These are phyloP conservation scores for Thamnophis sirtalis DNA, from an alignment of 2,113 vertebrate species.

Conservation along the genomic window DNA sequence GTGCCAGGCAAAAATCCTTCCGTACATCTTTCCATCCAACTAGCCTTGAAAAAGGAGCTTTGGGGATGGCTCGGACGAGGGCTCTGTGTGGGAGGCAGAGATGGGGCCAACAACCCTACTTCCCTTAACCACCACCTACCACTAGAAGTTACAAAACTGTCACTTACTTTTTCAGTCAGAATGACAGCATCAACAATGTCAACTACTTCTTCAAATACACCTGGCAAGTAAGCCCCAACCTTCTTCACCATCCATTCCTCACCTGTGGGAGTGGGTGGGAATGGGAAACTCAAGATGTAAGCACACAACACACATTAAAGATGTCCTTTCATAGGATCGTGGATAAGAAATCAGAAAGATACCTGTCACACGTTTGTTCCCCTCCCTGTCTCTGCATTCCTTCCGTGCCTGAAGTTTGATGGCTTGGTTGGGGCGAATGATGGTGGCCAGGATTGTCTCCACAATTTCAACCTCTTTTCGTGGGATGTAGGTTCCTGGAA, in stretches of 20 bases:
- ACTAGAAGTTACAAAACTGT: neutral
- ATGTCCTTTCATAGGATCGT: neutral
- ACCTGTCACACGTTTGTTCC: conserved; percentile 79
- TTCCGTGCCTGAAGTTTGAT: conserved; percentile 84
- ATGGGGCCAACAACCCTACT: neutral
- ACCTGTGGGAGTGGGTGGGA: conserved; percentile 57
- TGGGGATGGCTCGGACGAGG: too few relatives aligned
- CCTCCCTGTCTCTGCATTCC: conserved; percentile 76
- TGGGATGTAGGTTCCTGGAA: conserved; percentile 85
- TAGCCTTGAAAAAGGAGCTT: neutral
- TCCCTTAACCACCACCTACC: neutral
- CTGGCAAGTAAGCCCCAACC: conserved; percentile 86
- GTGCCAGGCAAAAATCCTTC: neutral
- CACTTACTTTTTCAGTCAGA: conserved; percentile 85
- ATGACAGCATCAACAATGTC: conserved; percentile 84
- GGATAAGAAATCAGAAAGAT: neutral
- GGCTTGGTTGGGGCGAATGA: conserved; percentile 86
- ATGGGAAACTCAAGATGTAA: neutral
- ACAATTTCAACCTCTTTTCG: conserved; percentile 82
- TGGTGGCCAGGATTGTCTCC: conserved; percentile 81
- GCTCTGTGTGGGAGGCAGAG: too few relatives aligned
- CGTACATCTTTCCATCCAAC: neutral
- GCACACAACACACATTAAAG: neutral
- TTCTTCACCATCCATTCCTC: conserved; percentile 89
- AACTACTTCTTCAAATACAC: conserved; percentile 85